Conservation (phyloP, 2,113 vertebrate species). For the Cochlearius cochlearius region DNA sequence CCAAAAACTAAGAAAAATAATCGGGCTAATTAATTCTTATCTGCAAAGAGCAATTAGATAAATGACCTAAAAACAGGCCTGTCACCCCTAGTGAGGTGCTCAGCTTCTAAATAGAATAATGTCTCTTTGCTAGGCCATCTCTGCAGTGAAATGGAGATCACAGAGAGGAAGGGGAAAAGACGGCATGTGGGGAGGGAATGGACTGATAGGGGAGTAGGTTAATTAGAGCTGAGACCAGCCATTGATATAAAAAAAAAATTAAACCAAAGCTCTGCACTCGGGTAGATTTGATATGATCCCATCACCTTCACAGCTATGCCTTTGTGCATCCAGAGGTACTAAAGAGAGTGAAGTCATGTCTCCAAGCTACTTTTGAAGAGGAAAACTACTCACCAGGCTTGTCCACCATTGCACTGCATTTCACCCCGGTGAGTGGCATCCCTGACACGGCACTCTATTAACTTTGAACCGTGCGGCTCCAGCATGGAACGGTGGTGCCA, state of each 20-base stretch:
- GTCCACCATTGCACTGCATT: not conserved
- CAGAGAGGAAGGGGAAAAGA: conserved; percentile 64
- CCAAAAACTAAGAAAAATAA: conserved; percentile 95
- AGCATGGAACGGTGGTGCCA: not conserved
- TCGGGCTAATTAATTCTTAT: conserved; percentile 99
- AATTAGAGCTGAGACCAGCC: conserved; percentile 85
- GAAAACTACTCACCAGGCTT: not conserved
- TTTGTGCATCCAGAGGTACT: not conserved
- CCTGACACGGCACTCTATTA: not conserved
- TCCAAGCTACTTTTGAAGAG: not conserved
- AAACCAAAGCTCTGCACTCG: conserved; percentile 14
- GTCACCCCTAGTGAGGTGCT: conserved; percentile 90
- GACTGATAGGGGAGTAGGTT: conserved; percentile 78
- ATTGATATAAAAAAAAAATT: conserved; percentile 32
- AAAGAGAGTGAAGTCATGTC: not conserved
- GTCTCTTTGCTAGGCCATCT: conserved; percentile 78
- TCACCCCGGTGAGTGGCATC: not conserved
- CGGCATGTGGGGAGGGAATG: conserved; percentile 45
- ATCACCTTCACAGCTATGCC: conserved; percentile 18
- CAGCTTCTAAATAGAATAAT: conserved; percentile 84
- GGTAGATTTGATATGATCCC: conserved; percentile 2
- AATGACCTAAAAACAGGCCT: conserved; percentile 86
- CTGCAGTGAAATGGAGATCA: conserved; percentile 76
- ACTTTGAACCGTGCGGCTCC: not conserved
- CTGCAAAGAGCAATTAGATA: conserved; percentile 98